Base-by-base conservation (phyloP, 2,113 vertebrate species). In the Psittacara wagleri region DNA sequence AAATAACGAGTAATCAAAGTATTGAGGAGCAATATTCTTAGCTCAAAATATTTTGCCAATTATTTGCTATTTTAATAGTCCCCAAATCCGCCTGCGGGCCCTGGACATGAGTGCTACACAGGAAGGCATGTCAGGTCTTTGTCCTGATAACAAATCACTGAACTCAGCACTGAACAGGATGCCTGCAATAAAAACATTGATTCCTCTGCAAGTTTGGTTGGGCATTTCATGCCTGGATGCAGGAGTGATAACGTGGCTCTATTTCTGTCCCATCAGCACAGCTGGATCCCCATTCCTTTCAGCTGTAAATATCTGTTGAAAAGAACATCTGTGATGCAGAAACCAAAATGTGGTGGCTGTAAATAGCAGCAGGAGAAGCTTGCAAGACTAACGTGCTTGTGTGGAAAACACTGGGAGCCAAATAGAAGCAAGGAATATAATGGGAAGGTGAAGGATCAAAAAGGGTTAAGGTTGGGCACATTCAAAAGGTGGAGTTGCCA, bases 161-260 rank as follows among this genome's bases (percentile, higher is more conserved):
- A 83, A 10, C 33, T 57, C 68, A 51, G 86, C 2, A 0, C 48
- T 66, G 48, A 55, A 10, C 68, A 90, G 29, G 43, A 46, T 37
- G 16, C 69, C 17, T 77, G 54, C 86, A 31, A 79, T 79, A 69
- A 49, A 91, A 89, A 37, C 23, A 23, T 55, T 57, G 81, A 33
- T 39, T 86, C 43, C 64, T 75, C 83, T 90, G 55, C 61, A 63
- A 39, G n/a, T 63, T 28, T 67, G 80, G 51, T 31, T 86, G 63
- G 46, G 25, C 77, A 44, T 95, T 97, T 96, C 86, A 91, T 51
- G 86, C 69, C 74, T 95, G 93, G 86, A 75, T 91, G 91, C 86
- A 76, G 89, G 51, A 79, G 44, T 44, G 91, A 84, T 91, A 84
- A 87, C 1, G 3, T n/a, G 76, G 16, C 70, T 94, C 86, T 94